phyloP scores from a whole-genome alignment of 2,888 invertebrate species.

The Acleris cristana region DNA sequence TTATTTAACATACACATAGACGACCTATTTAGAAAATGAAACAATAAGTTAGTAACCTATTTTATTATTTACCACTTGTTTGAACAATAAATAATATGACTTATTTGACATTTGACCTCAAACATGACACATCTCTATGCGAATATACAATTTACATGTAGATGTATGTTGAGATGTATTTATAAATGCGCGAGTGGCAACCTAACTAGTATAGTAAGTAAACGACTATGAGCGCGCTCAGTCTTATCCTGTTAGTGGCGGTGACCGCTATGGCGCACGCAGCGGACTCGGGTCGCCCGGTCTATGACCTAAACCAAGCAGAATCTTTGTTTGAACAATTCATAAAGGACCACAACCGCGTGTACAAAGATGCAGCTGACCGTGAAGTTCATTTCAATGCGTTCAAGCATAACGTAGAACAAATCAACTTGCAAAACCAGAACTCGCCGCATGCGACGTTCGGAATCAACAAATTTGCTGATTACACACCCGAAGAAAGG shows the following conservation, averaged over 20 bases:
- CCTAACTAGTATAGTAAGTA: neutral
- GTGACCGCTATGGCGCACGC: slow-evolving; percentile 26
- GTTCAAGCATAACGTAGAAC: slow-evolving; percentile 19
- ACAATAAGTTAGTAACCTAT: too few relatives aligned
- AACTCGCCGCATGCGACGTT: slow-evolving; percentile 31
- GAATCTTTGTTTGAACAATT: slow-evolving; percentile 24
- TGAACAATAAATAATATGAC: too few relatives aligned
- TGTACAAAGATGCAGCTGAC: slow-evolving; percentile 32
- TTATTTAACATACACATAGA: too few relatives aligned
- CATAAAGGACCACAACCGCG: slow-evolving; percentile 18
- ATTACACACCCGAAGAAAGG: slow-evolving; percentile 40
- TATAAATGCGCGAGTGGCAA: slow-evolving; percentile 7
- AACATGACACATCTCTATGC: too few relatives aligned
- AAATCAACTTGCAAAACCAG: slow-evolving; percentile 18
- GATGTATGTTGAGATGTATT: slow-evolving; percentile 1
- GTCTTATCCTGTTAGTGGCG: slow-evolving; percentile 6
- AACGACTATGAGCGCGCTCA: slow-evolving; percentile 20
- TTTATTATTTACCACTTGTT: too few relatives aligned
- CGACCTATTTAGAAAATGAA: too few relatives aligned
- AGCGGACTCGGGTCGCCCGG: neutral
- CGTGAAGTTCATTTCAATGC: slow-evolving; percentile 22
- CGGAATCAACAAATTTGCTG: slow-evolving; percentile 42
- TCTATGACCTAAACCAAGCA: slow-evolving; percentile 21
- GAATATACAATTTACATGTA: too few relatives aligned
- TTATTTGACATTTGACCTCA: too few relatives aligned